Percentiles rank a stretch among this genome's conserved stretches.
phyloP scores from a whole-genome alignment of 2,888 invertebrate genomes.

The Scaptomyza parva region DNA sequence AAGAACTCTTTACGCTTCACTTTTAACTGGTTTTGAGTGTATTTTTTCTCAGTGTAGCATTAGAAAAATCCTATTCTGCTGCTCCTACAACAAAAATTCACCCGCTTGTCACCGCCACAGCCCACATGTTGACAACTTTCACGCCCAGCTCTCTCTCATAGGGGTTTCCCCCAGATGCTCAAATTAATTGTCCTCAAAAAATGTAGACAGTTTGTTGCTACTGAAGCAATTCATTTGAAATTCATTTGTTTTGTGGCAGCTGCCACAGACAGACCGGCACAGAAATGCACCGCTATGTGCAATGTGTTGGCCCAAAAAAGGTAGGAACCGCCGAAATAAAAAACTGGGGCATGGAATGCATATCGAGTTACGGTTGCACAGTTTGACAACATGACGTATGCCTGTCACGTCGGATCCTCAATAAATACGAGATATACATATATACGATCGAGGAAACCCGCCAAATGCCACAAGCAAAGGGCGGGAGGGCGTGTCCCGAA shows the following conservation, averaged over 20 bases:
- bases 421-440: too few species aligned
- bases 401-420: conserved; percentile 64
- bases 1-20: too few species aligned
- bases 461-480: conserved; percentile 53
- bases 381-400: conserved; percentile 62
- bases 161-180: conserved; percentile 50
- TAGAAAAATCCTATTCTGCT: background rate
- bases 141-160: conserved; percentile 52
- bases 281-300: conserved; percentile 45
- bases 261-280: conserved; percentile 15
- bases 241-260: conserved; percentile 40
- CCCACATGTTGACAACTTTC: conserved; percentile 71
- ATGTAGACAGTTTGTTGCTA: conserved; percentile 47
- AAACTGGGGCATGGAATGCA: conserved; percentile 20
- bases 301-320: conserved; percentile 23
- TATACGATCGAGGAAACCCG: conserved; percentile 63
- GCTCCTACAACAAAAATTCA: background rate
- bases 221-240: conserved; percentile 66
- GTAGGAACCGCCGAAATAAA: conserved; percentile 7
- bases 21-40: background rate
- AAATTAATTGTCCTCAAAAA: conserved; percentile 25
- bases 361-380: conserved; percentile 58
- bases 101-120: conserved; percentile 5
- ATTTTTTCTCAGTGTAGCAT: background rate
- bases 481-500: conserved; percentile 40